Percentiles rank a stretch among this genome's conserved stretches.
phyloP scores from a whole-genome alignment of 2,797 vertebrate genomes.

The Oceanodroma leucorhoa region DNA sequence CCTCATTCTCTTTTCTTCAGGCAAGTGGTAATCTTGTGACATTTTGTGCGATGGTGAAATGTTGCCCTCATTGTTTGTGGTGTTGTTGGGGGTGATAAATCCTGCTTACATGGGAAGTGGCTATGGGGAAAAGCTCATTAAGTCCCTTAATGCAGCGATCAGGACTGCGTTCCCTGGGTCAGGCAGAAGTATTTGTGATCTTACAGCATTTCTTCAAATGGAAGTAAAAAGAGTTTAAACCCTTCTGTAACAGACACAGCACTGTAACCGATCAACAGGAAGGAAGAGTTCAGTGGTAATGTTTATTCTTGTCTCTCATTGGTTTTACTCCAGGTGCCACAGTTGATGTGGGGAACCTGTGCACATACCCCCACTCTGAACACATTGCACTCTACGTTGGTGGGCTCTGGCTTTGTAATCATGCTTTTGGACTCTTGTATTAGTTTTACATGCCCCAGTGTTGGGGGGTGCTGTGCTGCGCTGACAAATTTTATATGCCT shows the following conservation, averaged over 20 bases:
- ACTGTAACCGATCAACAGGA: background rate
- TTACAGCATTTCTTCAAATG: background rate
- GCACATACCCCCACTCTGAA: rapidly evolving
- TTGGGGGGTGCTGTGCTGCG: background rate
- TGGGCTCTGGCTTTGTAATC: background rate
- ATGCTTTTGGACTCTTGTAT: background rate
- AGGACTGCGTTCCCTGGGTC: background rate
- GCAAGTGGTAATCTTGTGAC: background rate
- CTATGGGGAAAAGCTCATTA: slow-evolving; percentile 50
- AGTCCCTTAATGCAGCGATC: slow-evolving; percentile 1
- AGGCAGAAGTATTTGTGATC: background rate
- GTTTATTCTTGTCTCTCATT: background rate
- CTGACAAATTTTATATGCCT: background rate
- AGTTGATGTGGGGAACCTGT: background rate
- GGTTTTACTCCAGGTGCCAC: background rate
- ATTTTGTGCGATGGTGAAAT: background rate
- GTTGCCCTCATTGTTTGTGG: background rate
- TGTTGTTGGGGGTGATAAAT: slow-evolving; percentile 27
- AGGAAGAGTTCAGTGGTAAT: background rate
- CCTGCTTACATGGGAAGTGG: slow-evolving; percentile 39
- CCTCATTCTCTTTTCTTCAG: background rate
- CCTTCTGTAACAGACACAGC: background rate
- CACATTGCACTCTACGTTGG: background rate
- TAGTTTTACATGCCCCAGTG: background rate
- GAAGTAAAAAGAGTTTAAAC: background rate